These are phyloP conservation scores for Elanoides forficatus DNA, from an alignment of 2,113 vertebrate species.

Conservation along the genomic window DNA sequence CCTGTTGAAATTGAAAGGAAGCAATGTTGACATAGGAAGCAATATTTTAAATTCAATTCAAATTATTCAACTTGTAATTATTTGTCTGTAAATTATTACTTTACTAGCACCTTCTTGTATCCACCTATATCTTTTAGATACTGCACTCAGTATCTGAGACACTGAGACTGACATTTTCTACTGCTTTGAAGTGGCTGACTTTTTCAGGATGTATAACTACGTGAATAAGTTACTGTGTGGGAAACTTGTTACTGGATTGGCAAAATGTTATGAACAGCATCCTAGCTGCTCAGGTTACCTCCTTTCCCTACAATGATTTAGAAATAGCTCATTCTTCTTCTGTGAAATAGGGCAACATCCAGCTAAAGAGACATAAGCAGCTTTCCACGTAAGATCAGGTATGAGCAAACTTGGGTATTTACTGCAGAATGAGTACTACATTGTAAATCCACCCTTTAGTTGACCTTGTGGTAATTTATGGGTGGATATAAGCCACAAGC, in stretches of 20 bases:
- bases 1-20: slow-evolving; percentile 47
- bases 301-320: neutral
- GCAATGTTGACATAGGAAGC: neutral
- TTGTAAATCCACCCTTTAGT: neutral
- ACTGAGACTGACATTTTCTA: neutral
- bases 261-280: neutral
- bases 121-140: neutral
- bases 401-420: neutral
- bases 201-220: neutral
- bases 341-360: neutral
- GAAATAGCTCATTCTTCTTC: neutral
- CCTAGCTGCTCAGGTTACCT: neutral
- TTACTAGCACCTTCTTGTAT: neutral
- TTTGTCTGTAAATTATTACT: neutral
- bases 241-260: neutral
- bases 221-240: neutral
- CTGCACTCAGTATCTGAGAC: neutral
- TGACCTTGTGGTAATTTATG: neutral
- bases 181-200: neutral
- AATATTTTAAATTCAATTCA: neutral
- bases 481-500: neutral
- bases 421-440: neutral
- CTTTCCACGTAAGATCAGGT: accelerated
- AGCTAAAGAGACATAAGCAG: neutral
- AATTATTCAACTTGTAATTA: neutral